Conservation (phyloP, 2,113 vertebrate genomes). For the Seriola quinqueradiata region DNA sequence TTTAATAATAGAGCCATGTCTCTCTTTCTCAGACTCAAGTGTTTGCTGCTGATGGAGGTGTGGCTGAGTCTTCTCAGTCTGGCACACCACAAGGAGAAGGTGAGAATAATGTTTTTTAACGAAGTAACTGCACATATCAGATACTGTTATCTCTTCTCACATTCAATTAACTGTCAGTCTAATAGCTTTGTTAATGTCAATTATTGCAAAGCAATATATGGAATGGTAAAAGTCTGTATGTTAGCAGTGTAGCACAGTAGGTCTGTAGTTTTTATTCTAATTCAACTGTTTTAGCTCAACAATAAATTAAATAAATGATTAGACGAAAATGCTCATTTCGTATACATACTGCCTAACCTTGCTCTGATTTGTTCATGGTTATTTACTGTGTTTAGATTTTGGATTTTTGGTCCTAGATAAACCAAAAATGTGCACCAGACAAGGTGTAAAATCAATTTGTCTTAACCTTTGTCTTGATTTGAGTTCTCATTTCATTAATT, state of each 20-base stretch:
- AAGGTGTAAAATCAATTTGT: neutral
- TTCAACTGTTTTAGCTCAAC: neutral
- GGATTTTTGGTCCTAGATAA: neutral
- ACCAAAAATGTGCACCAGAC: neutral
- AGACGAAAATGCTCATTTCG: neutral
- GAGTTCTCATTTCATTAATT: neutral
- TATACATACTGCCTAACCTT: neutral
- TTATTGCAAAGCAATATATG: neutral
- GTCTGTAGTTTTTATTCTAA: neutral
- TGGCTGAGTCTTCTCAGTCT: constrained; percentile 89
- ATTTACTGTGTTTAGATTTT: neutral
- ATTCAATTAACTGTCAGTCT: neutral
- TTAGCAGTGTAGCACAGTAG: neutral
- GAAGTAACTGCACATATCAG: neutral
- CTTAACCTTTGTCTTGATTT: no score
- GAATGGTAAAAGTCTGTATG: neutral
- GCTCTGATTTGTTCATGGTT: neutral
- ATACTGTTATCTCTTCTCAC: neutral
- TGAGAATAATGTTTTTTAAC: constrained; percentile 61
- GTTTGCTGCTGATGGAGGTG: constrained; percentile 90
- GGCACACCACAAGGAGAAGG: constrained; percentile 93
- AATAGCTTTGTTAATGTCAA: neutral
- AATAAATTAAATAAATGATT: neutral
- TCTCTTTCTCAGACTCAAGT: constrained; percentile 87
- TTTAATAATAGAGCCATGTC: neutral